These are phyloP conservation scores for Cyclopterus lumpus DNA, from an alignment of 2,797 vertebrate species.

Conservation along the genomic window DNA sequence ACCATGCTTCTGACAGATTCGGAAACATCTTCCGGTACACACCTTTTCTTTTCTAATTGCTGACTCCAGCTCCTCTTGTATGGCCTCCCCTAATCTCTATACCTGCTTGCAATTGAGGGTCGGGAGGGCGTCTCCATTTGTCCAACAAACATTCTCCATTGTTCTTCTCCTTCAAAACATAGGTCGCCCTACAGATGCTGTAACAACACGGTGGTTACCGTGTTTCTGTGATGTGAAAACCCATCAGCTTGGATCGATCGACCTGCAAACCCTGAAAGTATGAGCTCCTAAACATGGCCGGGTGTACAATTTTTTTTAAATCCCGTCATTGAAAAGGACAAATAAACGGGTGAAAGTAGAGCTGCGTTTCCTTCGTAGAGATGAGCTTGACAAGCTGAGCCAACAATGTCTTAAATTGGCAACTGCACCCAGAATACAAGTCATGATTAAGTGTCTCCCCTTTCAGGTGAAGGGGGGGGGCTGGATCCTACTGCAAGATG, in stretches of 20 bases:
- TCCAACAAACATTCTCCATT: not conserved
- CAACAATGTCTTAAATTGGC: not conserved
- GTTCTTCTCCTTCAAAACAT: not conserved
- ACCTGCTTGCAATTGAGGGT: not conserved
- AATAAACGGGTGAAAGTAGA: not conserved
- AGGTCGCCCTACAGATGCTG: not conserved
- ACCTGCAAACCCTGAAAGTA: not conserved
- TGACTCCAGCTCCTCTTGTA: not conserved
- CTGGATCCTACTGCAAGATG: slow-evolving; percentile 23
- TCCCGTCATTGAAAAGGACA: not conserved
- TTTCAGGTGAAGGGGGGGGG: not conserved
- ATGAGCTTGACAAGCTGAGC: not conserved
- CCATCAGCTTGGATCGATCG: not conserved
- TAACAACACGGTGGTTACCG: not conserved
- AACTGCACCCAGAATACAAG: not conserved
- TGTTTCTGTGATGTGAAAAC: not conserved
- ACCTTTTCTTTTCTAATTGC: not conserved
- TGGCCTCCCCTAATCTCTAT: not conserved
- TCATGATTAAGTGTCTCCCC: slow-evolving; percentile 11
- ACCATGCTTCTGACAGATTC: not conserved
- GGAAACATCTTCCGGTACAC: not conserved
- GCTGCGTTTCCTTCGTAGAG: not conserved
- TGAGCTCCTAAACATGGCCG: not conserved
- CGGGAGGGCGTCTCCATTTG: not conserved
- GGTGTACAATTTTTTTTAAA: no score